Evolutionary conservation across 2,888 invertebrate genomes (phyloP), one percentile per base, ranked within the genome.

Genomic region (Hydropsyche betteni): DNA sequence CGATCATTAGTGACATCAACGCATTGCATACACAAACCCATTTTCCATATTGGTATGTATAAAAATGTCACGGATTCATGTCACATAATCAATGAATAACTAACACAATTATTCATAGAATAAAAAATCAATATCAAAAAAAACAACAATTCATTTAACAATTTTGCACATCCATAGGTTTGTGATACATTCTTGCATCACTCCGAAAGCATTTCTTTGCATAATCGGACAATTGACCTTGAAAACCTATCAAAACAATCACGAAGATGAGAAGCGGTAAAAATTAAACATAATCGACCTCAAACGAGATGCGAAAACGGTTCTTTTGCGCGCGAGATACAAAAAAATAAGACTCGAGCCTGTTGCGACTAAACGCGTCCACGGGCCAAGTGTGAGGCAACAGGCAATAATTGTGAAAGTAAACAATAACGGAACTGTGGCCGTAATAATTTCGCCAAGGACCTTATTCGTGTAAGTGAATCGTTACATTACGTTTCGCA

Each of bases 351-450:
- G 24, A 58, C 16, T 16, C 16, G 58, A 58, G 58, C 58, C 58
- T 58, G 58, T 58, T 58, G 16, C 16, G 34, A 34, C 64, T 64
- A 36, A 24, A 61, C 33, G 33, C 61, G 24, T 24, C 50, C 33
- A 2, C 14, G 38, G 33, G 16, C 16, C 51, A 53, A 50, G 14
- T 70, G 33, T 72, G 72, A 52, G 58, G 72, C 72, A 72, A 72
- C 55, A 38, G 70, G 72, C 50, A 58, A 72, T 72, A 72, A 72
- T 72, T 72, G 72, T 72, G 72, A 72, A 72, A 72, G 72, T 58
- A 72, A 72, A 72, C 34, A 72, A 72, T 72, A 72, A 72, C 72
- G 72, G 72, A 72, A 72, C 72, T 16, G 10, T 61, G 61, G 44
- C 61, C 72, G 70, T 44, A 70, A 16, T 70, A 70, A 70, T 53